Conservation (phyloP, 2,888 invertebrate genomes). For the Brenthis ino region DNA sequence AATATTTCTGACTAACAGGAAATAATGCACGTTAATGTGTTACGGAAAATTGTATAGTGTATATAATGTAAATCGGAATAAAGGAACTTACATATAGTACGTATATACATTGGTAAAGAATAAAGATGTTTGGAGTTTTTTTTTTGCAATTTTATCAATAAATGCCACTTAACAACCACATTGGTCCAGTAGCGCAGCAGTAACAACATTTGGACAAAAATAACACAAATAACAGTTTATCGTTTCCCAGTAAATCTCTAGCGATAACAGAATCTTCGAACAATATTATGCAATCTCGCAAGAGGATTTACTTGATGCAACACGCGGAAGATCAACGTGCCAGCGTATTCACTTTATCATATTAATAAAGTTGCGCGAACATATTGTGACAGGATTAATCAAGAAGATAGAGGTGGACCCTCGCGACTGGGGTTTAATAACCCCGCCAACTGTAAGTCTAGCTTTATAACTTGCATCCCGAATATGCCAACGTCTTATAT, state of each 20-base stretch:
- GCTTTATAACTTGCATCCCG: constrained; percentile 15
- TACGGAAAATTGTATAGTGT: too few species aligned
- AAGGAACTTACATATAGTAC: too few species aligned
- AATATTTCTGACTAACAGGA: too few species aligned
- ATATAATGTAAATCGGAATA: too few species aligned
- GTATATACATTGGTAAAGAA: too few species aligned
- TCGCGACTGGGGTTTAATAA: constrained; percentile 34
- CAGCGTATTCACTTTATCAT: constrained; percentile 38
- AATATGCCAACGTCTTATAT: background rate
- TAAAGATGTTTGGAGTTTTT: too few species aligned
- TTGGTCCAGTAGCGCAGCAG: background rate
- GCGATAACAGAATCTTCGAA: constrained; percentile 27
- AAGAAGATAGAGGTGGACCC: constrained; percentile 39
- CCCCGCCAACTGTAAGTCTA: constrained; percentile 28
- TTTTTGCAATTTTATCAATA: background rate
- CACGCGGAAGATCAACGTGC: constrained; percentile 32
- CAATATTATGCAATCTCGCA: constrained; percentile 26
- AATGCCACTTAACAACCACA: background rate
- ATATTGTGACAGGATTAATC: constrained; percentile 42
- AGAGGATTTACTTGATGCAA: constrained; percentile 27
- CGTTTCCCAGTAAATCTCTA: constrained; percentile 16
- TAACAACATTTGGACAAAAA: constrained; percentile 7
- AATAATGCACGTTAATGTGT: too few species aligned
- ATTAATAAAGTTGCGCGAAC: constrained; percentile 41
- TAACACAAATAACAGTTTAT: constrained; percentile 14